These are phyloP conservation scores for Pomacea canaliculata DNA, from an alignment of 2,888 invertebrate species.

Conservation along the genomic window DNA sequence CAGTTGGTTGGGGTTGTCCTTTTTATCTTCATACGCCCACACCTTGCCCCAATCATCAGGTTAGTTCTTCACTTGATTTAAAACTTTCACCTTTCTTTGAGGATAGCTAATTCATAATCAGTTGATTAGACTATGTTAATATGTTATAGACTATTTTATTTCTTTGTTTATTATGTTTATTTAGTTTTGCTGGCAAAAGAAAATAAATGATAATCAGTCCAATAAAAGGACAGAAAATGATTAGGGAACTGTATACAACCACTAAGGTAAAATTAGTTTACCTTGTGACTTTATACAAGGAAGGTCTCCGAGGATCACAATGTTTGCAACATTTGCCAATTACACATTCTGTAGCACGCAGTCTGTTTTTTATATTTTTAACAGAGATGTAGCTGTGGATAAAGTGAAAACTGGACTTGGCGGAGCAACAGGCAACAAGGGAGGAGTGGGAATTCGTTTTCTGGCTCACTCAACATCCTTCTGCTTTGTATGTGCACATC, in stretches of 20 bases:
- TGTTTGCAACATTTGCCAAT: too few species aligned
- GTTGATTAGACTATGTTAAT: neutral
- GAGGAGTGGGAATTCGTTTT: constrained; percentile 92
- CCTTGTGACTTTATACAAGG: too few species aligned
- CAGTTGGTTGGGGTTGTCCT: constrained; percentile 98
- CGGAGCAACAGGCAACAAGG: constrained; percentile 98
- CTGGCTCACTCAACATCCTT: constrained; percentile 92
- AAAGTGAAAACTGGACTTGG: constrained; percentile 98
- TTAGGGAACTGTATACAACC: too few species aligned
- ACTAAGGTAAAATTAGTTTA: too few species aligned
- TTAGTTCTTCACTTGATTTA: constrained; percentile 36
- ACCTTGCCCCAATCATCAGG: constrained; percentile 86
- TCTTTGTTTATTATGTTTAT: too few species aligned
- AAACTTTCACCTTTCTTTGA: neutral
- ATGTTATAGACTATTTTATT: neutral
- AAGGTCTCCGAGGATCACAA: too few species aligned
- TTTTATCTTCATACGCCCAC: constrained; percentile 91
- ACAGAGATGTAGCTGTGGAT: constrained; percentile 90
- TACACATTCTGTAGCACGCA: too few species aligned
- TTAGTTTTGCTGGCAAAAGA: too few species aligned
- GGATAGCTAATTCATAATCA: neutral
- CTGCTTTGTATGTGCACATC: constrained; percentile 98
- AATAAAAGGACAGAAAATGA: too few species aligned
- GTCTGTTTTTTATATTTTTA: too few species aligned
- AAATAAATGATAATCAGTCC: too few species aligned